A percentile compares a stretch with the other conserved stretches of the same genome.
phyloP scores from a whole-genome alignment of 2,888 invertebrate species.

The Thumatha senex region DNA sequence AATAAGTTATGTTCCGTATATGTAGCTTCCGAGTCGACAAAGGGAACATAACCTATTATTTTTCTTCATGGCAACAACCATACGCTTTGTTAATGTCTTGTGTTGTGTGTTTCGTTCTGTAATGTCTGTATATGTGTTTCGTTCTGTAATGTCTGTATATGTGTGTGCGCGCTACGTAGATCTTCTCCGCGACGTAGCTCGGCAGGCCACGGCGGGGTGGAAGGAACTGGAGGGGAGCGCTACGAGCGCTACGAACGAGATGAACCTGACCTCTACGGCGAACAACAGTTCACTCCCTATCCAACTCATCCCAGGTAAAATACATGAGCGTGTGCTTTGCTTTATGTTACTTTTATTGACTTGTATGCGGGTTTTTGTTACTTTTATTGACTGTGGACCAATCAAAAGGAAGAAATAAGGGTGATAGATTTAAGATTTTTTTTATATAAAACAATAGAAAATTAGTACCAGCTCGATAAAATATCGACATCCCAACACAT shows the following conservation, averaged over 20 bases:
- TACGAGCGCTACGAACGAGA: slow-evolving; percentile 61
- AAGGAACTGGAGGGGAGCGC: slow-evolving; percentile 23
- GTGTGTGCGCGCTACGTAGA: slow-evolving; percentile 40
- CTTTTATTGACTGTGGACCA: not conserved
- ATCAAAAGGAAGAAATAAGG: not conserved
- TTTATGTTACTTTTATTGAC: not conserved
- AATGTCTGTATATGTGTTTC: slow-evolving; percentile 20
- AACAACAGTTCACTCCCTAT: slow-evolving; percentile 72
- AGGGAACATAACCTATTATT: no score
- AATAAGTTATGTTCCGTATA: no score
- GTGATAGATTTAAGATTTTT: no score
- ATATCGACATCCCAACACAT: no score
- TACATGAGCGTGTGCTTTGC: not conserved
- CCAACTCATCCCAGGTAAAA: slow-evolving; percentile 49
- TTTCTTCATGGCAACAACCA: no score
- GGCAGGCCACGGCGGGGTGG: slow-evolving; percentile 28
- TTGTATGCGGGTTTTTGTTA: not conserved
- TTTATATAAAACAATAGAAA: no score
- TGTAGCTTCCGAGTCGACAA: no score
- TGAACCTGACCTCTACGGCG: slow-evolving; percentile 70
- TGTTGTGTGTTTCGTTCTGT: slow-evolving; percentile 27
- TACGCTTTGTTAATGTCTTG: not conserved
- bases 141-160: slow-evolving; percentile 13
- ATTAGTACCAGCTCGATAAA: no score
- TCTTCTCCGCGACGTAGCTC: slow-evolving; percentile 63